phyloP scores from a whole-genome alignment of 2,113 vertebrate genomes.

The Onychorhynchus coronatus region DNA sequence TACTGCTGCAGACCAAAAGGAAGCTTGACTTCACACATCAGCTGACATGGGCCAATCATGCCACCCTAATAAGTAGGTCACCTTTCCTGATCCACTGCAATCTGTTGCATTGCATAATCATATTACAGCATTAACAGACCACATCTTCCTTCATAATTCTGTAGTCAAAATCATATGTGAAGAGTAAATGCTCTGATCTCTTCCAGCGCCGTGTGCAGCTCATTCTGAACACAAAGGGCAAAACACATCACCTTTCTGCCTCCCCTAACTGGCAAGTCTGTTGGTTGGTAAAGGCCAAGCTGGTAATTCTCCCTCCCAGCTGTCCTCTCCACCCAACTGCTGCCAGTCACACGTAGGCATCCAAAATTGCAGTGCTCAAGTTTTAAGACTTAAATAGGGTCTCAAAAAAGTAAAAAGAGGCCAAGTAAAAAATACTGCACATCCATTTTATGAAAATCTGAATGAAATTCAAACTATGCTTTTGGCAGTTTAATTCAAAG shows the following conservation, averaged over 20 bases:
- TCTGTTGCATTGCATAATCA: conserved; percentile 28
- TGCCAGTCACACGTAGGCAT: neutral
- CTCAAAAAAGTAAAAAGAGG: neutral
- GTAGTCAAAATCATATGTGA: neutral
- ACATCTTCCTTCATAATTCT: neutral
- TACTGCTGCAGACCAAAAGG: neutral
- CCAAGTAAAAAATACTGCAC: neutral
- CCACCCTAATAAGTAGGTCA: conserved; percentile 53
- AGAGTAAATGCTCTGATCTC: neutral
- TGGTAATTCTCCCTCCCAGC: neutral
- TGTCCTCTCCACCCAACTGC: neutral
- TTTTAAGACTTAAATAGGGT: neutral
- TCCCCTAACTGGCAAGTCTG: neutral
- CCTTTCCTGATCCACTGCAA: conserved; percentile 60
- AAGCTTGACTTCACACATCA: conserved; percentile 29
- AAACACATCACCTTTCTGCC: neutral
- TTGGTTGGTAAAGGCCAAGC: neutral
- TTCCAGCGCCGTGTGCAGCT: fast-evolving
- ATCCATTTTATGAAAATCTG: neutral
- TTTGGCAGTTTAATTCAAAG: neutral
- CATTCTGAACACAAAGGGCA: fast-evolving
- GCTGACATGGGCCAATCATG: conserved; percentile 44
- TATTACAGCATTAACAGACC: neutral
- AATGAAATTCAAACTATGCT: neutral
- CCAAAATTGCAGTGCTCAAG: neutral